Conservation (phyloP, 1,140 invertebrate genomes). For the Achatina immaculata region DNA sequence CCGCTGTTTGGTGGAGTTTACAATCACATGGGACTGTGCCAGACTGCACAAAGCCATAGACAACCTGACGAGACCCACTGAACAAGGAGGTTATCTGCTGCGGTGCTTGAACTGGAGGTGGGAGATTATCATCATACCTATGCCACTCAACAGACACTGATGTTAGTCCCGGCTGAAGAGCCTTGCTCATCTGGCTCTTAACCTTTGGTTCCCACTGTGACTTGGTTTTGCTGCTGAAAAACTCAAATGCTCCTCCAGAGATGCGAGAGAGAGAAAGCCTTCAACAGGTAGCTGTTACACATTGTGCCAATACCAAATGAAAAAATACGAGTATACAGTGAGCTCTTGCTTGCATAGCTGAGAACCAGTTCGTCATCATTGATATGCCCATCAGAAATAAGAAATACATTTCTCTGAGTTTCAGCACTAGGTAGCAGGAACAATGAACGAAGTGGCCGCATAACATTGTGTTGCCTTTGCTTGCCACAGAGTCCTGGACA, state of each 20-base stretch:
- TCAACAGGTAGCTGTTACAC: constrained; percentile 65
- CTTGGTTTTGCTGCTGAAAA: constrained; percentile 64
- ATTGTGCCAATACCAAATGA: constrained; percentile 65
- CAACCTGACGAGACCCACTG: constrained; percentile 65
- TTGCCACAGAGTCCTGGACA: constrained; percentile 42
- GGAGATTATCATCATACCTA: constrained; percentile 54
- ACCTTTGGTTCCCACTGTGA: constrained; percentile 69
- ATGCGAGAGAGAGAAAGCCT: constrained; percentile 60
- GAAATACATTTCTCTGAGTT: constrained; percentile 58
- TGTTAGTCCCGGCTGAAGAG: constrained; percentile 63
- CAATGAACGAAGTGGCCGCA: constrained; percentile 53
- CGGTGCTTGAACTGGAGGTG: constrained; percentile 63
- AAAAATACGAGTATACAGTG: constrained; percentile 63
- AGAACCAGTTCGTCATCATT: constrained; percentile 60
- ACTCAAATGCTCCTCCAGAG: constrained; percentile 65
- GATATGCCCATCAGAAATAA: constrained; percentile 68
- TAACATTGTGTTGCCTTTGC: constrained; percentile 63
- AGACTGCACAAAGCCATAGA: constrained; percentile 69
- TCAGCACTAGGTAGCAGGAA: constrained; percentile 56
- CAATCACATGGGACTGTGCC: constrained; percentile 58
- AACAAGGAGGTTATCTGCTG: constrained; percentile 65
- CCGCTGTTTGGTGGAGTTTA: constrained; percentile 69
- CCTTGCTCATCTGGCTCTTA: constrained; percentile 59
- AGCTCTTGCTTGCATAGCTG: constrained; percentile 43
- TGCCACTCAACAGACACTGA: constrained; percentile 67